Evolutionary conservation across 2,113 vertebrate species (phyloP).

Genomic region (Petroica traversi): DNA sequence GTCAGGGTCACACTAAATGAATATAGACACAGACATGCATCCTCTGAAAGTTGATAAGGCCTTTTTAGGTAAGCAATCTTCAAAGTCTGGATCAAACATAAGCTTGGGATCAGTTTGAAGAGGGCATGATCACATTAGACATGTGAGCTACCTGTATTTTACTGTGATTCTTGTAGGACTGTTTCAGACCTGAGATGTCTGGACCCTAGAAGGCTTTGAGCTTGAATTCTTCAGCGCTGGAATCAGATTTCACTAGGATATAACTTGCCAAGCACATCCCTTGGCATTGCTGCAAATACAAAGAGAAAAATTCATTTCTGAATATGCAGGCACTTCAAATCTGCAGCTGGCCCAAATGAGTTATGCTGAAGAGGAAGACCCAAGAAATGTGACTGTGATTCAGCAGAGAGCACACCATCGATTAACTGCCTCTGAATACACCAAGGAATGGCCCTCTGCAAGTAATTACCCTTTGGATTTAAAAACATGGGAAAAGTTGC

Average conservation of each 20-base stretch:
- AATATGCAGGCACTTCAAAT: background rate
- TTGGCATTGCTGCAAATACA: background rate
- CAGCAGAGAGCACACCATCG: background rate
- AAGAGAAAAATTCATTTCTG: background rate
- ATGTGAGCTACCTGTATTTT: background rate
- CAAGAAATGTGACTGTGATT: background rate
- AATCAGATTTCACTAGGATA: background rate
- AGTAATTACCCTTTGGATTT: background rate
- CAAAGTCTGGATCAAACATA: background rate
- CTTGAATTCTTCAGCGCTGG: background rate
- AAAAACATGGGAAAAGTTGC: background rate
- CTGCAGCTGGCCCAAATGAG: background rate
- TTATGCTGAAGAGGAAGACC: background rate
- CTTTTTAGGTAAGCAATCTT: background rate
- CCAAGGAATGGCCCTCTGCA: background rate
- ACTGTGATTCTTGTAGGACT: background rate
- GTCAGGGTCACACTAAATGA: background rate
- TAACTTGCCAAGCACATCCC: background rate
- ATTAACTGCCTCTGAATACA: background rate
- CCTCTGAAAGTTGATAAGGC: background rate
- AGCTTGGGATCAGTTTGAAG: background rate
- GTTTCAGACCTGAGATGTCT: background rate
- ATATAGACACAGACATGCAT: background rate
- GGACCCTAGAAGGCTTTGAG: background rate
- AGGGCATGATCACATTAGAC: background rate